Base-by-base conservation (phyloP, 2,113 vertebrate genomes). In the Himantopus leucocephalus region DNA sequence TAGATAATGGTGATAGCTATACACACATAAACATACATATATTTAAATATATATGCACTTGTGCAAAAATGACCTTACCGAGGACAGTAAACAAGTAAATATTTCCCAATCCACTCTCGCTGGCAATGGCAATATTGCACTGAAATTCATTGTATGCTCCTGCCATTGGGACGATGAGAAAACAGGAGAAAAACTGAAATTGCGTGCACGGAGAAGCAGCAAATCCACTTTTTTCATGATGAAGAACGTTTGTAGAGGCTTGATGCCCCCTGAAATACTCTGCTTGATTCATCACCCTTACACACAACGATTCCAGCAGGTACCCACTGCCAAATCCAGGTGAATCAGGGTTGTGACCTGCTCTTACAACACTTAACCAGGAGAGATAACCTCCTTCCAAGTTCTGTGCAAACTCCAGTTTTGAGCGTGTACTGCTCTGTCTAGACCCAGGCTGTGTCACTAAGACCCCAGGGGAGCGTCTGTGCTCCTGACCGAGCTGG, bases 41-140 rank as follows among this genome's bases (percentile, higher is more conserved):
- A 85, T 60, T 24, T 70, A 9, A 35, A 59, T 68, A 8, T 22
- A 58, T n/a, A 53, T 53, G 73, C 48, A 70, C 27, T 55, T 88
- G 59, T 94, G 81, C 80, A 89, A 84, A 97, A 92, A 56, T 21
- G 8, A 70, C 70, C 32, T 93, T 9, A 53, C 29, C 29, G 73
- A 81, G 66, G 78, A 53, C 53, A 85, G 73, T 83, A 92, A 96
- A 96, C 71, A 71, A 87, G 32, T 27, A 86, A 86, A 18, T 56
- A 79, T 85, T 96, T 90, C 45, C 66, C 70, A 90, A 6, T 45
- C 24, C 41, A 10, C 37, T 66, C 55, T 50, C 2, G 2, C 43
- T 83, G 80, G 23, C 53, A 52, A 45, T 67, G 78, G 17, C 14
- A 94, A 79, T 79, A 94, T 8, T 60, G 72, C 90, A 76, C 56